Percentiles rank a stretch among this genome's conserved stretches.
phyloP scores from a whole-genome alignment of 2,113 vertebrate genomes.

The Pachyramphus minor region DNA sequence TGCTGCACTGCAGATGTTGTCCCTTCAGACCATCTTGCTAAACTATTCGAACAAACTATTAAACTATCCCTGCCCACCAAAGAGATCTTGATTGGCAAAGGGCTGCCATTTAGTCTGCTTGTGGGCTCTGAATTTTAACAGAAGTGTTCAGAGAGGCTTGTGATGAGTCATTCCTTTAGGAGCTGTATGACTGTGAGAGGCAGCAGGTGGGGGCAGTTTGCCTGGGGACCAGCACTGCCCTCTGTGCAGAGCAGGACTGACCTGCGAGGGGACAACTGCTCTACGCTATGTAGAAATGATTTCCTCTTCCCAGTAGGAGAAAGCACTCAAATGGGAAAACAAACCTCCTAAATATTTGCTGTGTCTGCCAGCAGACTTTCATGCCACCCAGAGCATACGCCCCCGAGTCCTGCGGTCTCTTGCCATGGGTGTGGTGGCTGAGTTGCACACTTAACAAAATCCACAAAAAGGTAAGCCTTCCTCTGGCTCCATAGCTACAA shows the following conservation, averaged over 20 bases:
- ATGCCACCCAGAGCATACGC: background rate
- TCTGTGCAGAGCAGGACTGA: background rate
- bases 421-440: accelerated
- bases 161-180: background rate
- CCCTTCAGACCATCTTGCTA: background rate
- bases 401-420: background rate
- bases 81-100: background rate
- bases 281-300: background rate
- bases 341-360: background rate
- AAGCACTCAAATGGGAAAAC: background rate
- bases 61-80: background rate
- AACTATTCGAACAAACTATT: background rate
- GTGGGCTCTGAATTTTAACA: background rate
- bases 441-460: background rate
- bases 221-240: background rate
- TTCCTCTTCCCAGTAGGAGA: background rate
- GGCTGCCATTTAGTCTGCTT: background rate
- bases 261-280: background rate
- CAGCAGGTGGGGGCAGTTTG: background rate
- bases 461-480: background rate
- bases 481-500: background rate
- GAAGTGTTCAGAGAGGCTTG: background rate
- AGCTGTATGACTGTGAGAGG: background rate
- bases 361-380: background rate
- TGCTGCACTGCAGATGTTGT: background rate